Conservation (phyloP, 2,113 vertebrate genomes). For the Carassius auratus region DNA sequence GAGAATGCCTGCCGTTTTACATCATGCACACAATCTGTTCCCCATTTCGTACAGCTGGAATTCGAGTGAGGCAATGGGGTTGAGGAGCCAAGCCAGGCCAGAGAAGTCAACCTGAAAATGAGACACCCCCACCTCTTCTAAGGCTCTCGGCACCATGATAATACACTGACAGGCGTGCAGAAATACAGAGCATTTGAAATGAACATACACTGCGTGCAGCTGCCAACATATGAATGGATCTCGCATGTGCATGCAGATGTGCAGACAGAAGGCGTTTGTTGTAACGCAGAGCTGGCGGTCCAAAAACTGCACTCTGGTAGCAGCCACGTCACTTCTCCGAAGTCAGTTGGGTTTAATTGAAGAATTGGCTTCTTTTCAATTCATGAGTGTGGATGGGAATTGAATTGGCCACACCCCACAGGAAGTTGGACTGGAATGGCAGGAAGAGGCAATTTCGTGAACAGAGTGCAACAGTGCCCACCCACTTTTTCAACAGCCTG, state of each 20-base stretch:
- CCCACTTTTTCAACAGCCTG: not conserved
- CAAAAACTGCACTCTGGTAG: constrained; percentile 14
- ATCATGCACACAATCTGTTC: constrained; percentile 64
- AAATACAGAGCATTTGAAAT: constrained; percentile 14
- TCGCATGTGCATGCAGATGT: constrained; percentile 11
- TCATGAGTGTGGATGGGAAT: not conserved
- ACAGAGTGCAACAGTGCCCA: not conserved
- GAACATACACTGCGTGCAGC: constrained; percentile 9
- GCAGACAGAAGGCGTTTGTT: not conserved
- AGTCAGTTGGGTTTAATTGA: constrained; percentile 31
- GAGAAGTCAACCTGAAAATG: constrained; percentile 37
- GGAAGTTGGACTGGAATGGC: not conserved
- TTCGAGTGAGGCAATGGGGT: constrained; percentile 55
- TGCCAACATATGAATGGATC: constrained; percentile 14
- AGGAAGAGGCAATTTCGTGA: not conserved
- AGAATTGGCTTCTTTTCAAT: not conserved
- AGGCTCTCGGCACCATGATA: not conserved
- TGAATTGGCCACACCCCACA: not conserved
- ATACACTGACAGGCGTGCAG: not conserved
- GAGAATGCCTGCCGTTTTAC: constrained; percentile 61
- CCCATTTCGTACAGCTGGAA: constrained; percentile 63
- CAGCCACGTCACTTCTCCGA: not conserved
- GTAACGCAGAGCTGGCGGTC: constrained; percentile 3
- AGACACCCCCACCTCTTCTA: constrained; percentile 37
- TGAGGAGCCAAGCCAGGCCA: constrained; percentile 50